Evolutionary conservation across 2,797 vertebrate species (phyloP), one percentile per base, ranked within the genome.

Genomic region (Myotis myotis): DNA sequence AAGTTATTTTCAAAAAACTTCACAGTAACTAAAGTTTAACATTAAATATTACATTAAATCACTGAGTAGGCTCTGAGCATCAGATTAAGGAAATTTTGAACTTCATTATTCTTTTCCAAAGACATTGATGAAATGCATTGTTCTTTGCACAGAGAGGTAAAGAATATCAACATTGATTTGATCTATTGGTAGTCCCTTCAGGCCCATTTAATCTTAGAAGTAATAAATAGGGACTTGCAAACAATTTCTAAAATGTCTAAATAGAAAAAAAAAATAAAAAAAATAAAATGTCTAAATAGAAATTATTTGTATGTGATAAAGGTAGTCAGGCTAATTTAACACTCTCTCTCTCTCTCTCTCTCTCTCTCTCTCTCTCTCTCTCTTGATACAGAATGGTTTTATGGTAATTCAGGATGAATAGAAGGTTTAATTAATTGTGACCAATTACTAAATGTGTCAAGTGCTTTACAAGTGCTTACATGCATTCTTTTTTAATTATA

Each of bases 401-500:
- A 90, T 89, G 36, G 57, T 70, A 78, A 90, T 91, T 81, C 20
- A 33, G 68, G 22, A 47, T 96, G 22, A 72, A 41, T 89, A 93
- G 36, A 91, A 89, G 60, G 12, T 82, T n/a, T 79, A 93, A 51
- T 85, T 87, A 85, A 85, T 66, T 55, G 30, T 55, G 68, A 13
- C 16, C 38, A 62, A 20, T 82, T 71, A 91, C 33, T 93, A 30
- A 64, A 71, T 85, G 75, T 66, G 20, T 72, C 51, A 81, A 71
- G 30, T 55, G 25, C 38, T 76, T 93, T 41, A 28, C 28, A 60
- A 60, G 25, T 28, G 57, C 25, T 60, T 28, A 64, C 11, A 28
- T 2, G 41, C 41, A 68, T 81, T 95, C 33, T 90, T 49, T 93
- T 82, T 90, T 71, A 90, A 71, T 93, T 17, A 92, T 82, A 47